Evolutionary conservation across 2,888 invertebrate species (phyloP).

Genomic region (Ethmia dodecea): DNA sequence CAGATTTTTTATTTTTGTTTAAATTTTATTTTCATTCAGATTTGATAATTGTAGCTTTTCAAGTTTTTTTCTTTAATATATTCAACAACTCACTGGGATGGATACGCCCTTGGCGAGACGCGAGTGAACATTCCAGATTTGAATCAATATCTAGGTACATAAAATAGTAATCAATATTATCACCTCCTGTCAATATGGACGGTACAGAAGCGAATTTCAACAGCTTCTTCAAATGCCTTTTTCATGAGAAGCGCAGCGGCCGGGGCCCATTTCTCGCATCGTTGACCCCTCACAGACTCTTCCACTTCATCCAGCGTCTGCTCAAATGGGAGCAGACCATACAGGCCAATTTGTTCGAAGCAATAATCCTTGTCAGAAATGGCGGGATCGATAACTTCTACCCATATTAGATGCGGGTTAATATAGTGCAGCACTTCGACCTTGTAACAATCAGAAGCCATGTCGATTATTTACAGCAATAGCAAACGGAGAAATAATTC

Average conservation of each 20-base stretch:
- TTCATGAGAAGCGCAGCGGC: conserved; percentile 35
- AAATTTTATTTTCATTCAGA: too few species aligned
- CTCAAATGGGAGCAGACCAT: conserved; percentile 46
- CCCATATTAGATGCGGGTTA: conserved; percentile 59
- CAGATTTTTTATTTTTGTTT: too few species aligned
- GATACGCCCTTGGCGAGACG: too few species aligned
- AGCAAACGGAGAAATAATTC: too few species aligned
- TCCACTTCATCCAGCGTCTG: conserved; percentile 25
- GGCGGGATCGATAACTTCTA: conserved; percentile 26
- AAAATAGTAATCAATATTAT: too few species aligned
- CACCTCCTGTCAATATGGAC: conserved; percentile 45
- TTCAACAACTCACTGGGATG: too few species aligned
- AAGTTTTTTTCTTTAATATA: too few species aligned
- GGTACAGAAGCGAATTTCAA: conserved; percentile 41
- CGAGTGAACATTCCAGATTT: too few species aligned
- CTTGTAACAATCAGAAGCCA: conserved; percentile 41
- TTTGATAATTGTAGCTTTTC: too few species aligned
- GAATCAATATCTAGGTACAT: too few species aligned
- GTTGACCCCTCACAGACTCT: conserved; percentile 21
- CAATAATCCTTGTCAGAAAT: conserved; percentile 22
- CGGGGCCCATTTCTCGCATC: conserved; percentile 39
- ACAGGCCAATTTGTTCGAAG: conserved; percentile 56
- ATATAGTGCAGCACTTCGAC: conserved; percentile 43
- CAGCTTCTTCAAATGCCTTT: conserved; percentile 26
- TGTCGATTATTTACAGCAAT: too few species aligned